Conservation (phyloP, 1,140 invertebrate genomes). For the Bradysia coprophila region DNA sequence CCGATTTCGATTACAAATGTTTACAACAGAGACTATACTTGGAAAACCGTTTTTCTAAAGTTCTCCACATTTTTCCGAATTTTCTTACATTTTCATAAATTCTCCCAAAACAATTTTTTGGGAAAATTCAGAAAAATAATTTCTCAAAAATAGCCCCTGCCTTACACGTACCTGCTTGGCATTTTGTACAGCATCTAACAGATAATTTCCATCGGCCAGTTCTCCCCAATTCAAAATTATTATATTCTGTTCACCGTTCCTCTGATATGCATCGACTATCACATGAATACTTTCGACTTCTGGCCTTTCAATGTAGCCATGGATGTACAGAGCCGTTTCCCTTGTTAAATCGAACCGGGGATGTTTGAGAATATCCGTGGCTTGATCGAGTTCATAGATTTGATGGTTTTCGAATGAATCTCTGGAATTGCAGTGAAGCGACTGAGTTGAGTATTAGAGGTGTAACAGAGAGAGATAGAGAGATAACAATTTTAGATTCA, state of each 20-base stretch:
- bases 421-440: not conserved
- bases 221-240: conserved; percentile 38
- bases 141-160: no score
- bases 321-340: conserved; percentile 33
- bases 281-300: conserved; percentile 34
- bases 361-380: conserved; percentile 13
- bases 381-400: conserved; percentile 14
- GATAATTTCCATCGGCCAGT: conserved; percentile 33
- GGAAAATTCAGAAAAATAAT: no score
- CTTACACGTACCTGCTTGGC: conserved; percentile 24
- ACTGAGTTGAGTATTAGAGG: not conserved
- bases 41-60: conserved; percentile 4
- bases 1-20: no score
- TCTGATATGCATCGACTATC: conserved; percentile 23
- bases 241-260: conserved; percentile 22
- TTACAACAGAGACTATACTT: conserved; percentile 5
- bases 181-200: conserved; percentile 29
- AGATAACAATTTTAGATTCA: no score
- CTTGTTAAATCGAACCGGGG: conserved; percentile 28
- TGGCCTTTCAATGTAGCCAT: conserved; percentile 34
- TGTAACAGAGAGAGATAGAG: not conserved
- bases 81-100: no score
- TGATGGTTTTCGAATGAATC: conserved; percentile 1
- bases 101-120: no score
- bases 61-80: no score